phyloP scores from a whole-genome alignment of 2,797 vertebrate species.

The Pipistrellus kuhlii region DNA sequence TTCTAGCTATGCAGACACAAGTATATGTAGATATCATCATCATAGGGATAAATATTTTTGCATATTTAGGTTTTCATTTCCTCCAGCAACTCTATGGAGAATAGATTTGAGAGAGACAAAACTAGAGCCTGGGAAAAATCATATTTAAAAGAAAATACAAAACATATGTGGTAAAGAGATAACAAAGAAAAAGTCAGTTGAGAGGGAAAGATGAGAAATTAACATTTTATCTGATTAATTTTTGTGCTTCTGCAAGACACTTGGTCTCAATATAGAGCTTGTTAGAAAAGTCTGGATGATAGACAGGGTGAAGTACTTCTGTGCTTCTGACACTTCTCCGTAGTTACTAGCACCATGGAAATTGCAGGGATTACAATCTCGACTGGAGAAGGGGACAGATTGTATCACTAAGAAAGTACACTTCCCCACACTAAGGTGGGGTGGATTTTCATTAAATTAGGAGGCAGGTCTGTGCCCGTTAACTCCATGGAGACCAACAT shows the following conservation, averaged over 20 bases:
- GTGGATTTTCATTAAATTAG: conserved; percentile 83
- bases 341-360: conserved; percentile 82
- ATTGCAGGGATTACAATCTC: conserved; percentile 81
- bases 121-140: background rate
- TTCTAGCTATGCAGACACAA: background rate
- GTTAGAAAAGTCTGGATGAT: background rate
- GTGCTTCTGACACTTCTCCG: background rate
- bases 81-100: background rate
- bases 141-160: background rate
- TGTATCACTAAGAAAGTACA: conserved; percentile 76
- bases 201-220: background rate
- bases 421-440: conserved; percentile 60
- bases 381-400: conserved; percentile 68
- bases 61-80: background rate
- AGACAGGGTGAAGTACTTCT: conserved; percentile 31
- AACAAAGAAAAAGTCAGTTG: background rate
- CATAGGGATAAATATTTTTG: background rate
- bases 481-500: background rate
- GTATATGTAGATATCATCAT: background rate
- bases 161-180: background rate
- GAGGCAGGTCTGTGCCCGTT: background rate
- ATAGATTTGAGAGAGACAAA: background rate
- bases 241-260: background rate
- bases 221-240: background rate
- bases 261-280: background rate